Evolutionary conservation across 2,113 vertebrate species (phyloP).

Genomic region (Tupaia tana): DNA sequence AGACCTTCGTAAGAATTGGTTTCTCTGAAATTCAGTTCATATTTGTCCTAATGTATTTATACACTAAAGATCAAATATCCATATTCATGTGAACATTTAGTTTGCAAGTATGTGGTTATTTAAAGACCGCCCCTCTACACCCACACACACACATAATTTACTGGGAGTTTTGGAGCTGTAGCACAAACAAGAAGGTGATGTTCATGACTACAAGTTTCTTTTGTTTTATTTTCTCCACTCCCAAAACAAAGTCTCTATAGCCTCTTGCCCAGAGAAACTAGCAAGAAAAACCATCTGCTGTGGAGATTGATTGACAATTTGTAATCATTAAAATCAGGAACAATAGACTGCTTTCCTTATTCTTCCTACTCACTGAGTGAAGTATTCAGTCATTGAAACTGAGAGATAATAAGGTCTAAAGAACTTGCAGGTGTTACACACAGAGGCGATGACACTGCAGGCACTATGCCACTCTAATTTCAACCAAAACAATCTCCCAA

Average conservation of each 20-base stretch:
- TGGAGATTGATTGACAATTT: constrained; percentile 35
- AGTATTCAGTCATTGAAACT: constrained; percentile 59
- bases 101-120: neutral
- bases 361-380: constrained; percentile 66
- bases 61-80: neutral
- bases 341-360: constrained; percentile 49
- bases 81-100: neutral
- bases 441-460: neutral
- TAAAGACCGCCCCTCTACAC: neutral
- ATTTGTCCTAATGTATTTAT: neutral
- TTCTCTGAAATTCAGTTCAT: neutral
- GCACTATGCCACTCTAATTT: constrained; percentile 70
- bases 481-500: constrained; percentile 58
- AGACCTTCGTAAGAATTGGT: neutral
- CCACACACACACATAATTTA: neutral
- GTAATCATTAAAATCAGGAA: constrained; percentile 55
- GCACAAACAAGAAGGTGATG: neutral
- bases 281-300: neutral
- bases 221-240: neutral
- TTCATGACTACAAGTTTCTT: neutral
- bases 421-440: constrained; percentile 62
- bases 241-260: neutral
- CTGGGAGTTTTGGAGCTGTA: neutral
- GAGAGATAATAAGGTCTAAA: constrained; percentile 58
- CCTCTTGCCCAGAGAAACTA: constrained; percentile 18